Evolutionary conservation across 1,140 invertebrate genomes (phyloP).

Genomic region (Lepidurus couesii): DNA sequence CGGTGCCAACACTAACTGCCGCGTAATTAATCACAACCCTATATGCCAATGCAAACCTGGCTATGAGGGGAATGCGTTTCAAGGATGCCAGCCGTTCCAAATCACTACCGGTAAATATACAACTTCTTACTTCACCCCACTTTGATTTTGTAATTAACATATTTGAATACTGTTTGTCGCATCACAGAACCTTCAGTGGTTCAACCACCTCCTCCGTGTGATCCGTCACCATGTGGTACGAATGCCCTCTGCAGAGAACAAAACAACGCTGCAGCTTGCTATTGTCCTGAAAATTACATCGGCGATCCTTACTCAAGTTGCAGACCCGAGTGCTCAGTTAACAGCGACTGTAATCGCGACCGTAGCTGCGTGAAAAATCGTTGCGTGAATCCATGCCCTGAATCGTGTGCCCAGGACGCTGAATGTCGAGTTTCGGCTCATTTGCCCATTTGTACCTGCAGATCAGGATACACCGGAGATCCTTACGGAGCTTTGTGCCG

Average conservation of each 20-base stretch:
- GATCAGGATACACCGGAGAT: slow-evolving; percentile 60
- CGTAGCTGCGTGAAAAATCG: slow-evolving; percentile 65
- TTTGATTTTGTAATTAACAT: neutral
- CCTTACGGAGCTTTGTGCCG: slow-evolving; percentile 66
- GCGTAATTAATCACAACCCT: slow-evolving; percentile 68
- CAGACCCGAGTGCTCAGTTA: slow-evolving; percentile 70
- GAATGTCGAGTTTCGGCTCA: slow-evolving; percentile 64
- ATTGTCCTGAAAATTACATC: slow-evolving; percentile 58
- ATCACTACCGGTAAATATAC: neutral
- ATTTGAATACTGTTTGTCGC: slow-evolving; percentile 8
- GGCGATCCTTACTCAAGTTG: slow-evolving; percentile 76
- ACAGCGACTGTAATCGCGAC: slow-evolving; percentile 62
- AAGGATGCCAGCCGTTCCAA: slow-evolving; percentile 33
- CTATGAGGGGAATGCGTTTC: slow-evolving; percentile 62
- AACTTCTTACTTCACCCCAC: neutral
- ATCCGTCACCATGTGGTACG: slow-evolving; percentile 70
- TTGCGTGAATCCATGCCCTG: slow-evolving; percentile 70
- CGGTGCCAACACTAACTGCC: slow-evolving; percentile 62
- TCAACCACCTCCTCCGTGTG: slow-evolving; percentile 53
- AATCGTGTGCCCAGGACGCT: slow-evolving; percentile 66
- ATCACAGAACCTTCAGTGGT: slow-evolving; percentile 35
- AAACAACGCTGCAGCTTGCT: slow-evolving; percentile 49
- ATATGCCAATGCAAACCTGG: slow-evolving; percentile 61
- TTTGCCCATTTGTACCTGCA: slow-evolving; percentile 64
- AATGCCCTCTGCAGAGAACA: slow-evolving; percentile 62